These are phyloP conservation scores for Drosophila triauraria DNA, from an alignment of 1,140 invertebrate species.

Conservation along the genomic window DNA sequence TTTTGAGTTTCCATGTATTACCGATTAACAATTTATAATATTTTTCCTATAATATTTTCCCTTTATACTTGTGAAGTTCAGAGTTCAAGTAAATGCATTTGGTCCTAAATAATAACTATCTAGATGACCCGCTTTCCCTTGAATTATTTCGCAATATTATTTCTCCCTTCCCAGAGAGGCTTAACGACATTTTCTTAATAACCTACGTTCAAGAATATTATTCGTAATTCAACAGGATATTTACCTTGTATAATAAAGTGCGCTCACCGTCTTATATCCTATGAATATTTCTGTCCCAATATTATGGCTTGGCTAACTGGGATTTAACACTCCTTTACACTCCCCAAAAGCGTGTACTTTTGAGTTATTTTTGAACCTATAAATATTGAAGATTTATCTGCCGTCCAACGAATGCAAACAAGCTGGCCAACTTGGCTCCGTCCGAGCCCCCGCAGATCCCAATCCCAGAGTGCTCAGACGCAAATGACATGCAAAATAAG, in stretches of 20 bases:
- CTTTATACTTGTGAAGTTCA: neutral
- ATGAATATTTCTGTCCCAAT: neutral
- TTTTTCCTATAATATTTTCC: neutral
- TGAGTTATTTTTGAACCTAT: slow-evolving; percentile 20
- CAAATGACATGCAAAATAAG: slow-evolving; percentile 66
- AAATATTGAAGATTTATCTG: slow-evolving; percentile 50
- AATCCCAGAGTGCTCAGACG: slow-evolving; percentile 43
- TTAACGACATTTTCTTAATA: neutral
- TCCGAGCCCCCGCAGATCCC: slow-evolving; percentile 2
- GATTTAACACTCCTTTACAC: slow-evolving; percentile 9
- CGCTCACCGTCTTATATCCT: neutral
- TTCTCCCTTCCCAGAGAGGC: neutral
- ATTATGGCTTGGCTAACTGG: neutral
- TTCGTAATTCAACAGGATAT: neutral
- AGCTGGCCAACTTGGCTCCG: slow-evolving; percentile 13
- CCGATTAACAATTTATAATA: too few species aligned
- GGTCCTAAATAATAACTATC: neutral
- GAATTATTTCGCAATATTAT: neutral
- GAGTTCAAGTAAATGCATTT: neutral
- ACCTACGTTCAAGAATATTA: neutral
- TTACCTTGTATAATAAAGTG: neutral
- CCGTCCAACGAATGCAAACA: slow-evolving; percentile 24
- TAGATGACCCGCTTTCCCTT: too few species aligned
- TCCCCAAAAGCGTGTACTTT: slow-evolving; percentile 4
- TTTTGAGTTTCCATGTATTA: too few species aligned